A percentile compares a stretch with the other conserved stretches of the same genome.
Evolutionary conservation across 2,888 invertebrate species (phyloP).

Genomic region (Dorcus hopei): DNA sequence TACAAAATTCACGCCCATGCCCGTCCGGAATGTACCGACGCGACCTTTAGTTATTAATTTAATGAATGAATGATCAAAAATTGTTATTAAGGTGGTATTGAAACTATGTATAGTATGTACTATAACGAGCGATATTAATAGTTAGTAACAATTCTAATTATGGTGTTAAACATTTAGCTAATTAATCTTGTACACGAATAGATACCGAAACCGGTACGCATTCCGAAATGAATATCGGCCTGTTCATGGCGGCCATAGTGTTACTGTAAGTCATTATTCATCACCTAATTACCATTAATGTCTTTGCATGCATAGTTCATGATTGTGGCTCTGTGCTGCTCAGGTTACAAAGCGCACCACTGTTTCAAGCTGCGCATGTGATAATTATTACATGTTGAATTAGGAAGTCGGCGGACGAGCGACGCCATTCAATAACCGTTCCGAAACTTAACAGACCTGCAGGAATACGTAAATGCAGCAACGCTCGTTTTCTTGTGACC

Average conservation of each 20-base stretch:
- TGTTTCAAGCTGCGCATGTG: background rate
- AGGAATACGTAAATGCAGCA: too few relatives aligned
- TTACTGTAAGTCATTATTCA: conserved; percentile 32
- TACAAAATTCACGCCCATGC: too few relatives aligned
- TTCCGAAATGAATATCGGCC: conserved; percentile 27
- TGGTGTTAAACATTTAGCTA: conserved; percentile 3
- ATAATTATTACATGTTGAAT: background rate
- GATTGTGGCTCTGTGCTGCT: conserved; percentile 21
- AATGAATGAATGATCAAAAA: too few relatives aligned
- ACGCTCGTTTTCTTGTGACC: too few relatives aligned
- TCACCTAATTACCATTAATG: conserved; percentile 35
- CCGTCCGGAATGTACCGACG: too few relatives aligned
- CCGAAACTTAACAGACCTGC: too few relatives aligned
- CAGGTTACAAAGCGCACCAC: conserved; percentile 6
- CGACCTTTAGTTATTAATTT: too few relatives aligned
- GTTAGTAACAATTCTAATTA: background rate
- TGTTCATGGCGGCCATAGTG: conserved; percentile 17
- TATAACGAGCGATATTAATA: too few relatives aligned
- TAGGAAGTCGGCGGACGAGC: background rate
- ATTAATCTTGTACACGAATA: conserved; percentile 4
- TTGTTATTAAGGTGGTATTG: too few relatives aligned
- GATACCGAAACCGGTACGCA: background rate
- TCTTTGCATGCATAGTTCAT: conserved; percentile 32
- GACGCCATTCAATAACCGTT: too few relatives aligned
- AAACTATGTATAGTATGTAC: too few relatives aligned